Percentiles rank a stretch among this genome's conserved stretches.
Conservation (phyloP, 2,888 invertebrate species). For the Agapetus fuscipes region DNA sequence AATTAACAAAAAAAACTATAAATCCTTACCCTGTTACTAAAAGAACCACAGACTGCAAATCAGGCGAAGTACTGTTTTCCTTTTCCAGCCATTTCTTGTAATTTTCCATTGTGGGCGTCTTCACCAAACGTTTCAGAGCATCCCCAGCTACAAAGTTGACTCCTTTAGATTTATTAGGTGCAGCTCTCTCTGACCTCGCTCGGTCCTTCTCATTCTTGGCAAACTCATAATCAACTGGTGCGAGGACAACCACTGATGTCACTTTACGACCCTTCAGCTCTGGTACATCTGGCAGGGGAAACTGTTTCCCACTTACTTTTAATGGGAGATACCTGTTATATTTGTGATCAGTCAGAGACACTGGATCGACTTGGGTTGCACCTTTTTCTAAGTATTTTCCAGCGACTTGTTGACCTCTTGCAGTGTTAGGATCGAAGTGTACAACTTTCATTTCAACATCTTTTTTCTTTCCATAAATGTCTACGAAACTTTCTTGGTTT, state of each 20-base stretch:
- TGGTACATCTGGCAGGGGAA: constrained; percentile 73
- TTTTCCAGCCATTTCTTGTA: constrained; percentile 71
- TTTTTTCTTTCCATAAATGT: constrained; percentile 39
- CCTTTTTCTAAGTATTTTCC: constrained; percentile 61
- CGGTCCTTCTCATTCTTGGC: constrained; percentile 34
- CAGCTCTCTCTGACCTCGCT: constrained; percentile 45
- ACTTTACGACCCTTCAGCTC: constrained; percentile 65
- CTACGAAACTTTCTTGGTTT: constrained; percentile 31
- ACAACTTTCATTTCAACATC: constrained; percentile 79
- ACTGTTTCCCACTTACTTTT: constrained; percentile 76
- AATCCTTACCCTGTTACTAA: constrained; percentile 75
- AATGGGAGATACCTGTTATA: constrained; percentile 78
- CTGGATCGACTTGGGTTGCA: constrained; percentile 65
- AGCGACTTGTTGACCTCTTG: constrained; percentile 60
- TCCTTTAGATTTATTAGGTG: constrained; percentile 51
- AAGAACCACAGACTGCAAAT: constrained; percentile 71
- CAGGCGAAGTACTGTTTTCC: constrained; percentile 63
- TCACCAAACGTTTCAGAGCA: constrained; percentile 63
- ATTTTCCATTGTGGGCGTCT: constrained; percentile 65
- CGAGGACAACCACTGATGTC: constrained; percentile 77
- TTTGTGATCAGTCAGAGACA: constrained; percentile 61
- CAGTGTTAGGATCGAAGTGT: constrained; percentile 66
- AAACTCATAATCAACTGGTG: constrained; percentile 67
- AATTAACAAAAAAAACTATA: no score
- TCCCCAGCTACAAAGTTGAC: constrained; percentile 67